Evolutionary conservation across 1,140 invertebrate genomes (phyloP).

Genomic region (Trissolcus basalis): DNA sequence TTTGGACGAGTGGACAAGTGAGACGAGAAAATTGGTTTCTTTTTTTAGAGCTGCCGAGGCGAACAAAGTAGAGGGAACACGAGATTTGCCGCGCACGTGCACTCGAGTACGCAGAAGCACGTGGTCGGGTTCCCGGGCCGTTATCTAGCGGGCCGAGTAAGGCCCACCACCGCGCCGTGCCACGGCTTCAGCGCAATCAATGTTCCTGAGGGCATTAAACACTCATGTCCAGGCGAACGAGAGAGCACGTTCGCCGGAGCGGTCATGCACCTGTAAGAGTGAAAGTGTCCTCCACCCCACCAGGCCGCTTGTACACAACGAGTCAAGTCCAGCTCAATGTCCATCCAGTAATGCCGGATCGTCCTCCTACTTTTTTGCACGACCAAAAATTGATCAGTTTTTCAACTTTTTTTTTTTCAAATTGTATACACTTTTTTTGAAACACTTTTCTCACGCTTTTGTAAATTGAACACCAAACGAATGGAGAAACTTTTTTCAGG

Average conservation of each 20-base stretch:
- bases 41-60: no score
- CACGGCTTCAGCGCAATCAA: constrained; percentile 51
- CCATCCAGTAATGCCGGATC: constrained; percentile 45
- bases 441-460: no score
- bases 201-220: constrained; percentile 56
- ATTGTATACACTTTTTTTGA: no score
- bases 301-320: constrained; percentile 41
- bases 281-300: constrained; percentile 73
- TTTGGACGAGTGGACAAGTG: no score
- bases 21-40: no score
- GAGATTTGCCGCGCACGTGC: constrained; percentile 50
- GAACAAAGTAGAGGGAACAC: constrained; percentile 15
- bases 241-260: constrained; percentile 59
- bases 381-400: background rate
- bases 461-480: no score
- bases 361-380: constrained; percentile 9
- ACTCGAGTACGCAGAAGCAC: constrained; percentile 58
- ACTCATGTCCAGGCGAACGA: constrained; percentile 46
- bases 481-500: no score
- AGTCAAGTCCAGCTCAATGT: constrained; percentile 54
- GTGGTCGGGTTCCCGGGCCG: constrained; percentile 63
- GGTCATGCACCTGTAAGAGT: constrained; percentile 76
- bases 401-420: no score
- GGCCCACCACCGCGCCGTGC: constrained; percentile 55
- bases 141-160: constrained; percentile 66